A percentile compares a stretch with the other conserved stretches of the same genome.
phyloP scores from a whole-genome alignment of 2,888 invertebrate species.

The Eupithecia insigniata region DNA sequence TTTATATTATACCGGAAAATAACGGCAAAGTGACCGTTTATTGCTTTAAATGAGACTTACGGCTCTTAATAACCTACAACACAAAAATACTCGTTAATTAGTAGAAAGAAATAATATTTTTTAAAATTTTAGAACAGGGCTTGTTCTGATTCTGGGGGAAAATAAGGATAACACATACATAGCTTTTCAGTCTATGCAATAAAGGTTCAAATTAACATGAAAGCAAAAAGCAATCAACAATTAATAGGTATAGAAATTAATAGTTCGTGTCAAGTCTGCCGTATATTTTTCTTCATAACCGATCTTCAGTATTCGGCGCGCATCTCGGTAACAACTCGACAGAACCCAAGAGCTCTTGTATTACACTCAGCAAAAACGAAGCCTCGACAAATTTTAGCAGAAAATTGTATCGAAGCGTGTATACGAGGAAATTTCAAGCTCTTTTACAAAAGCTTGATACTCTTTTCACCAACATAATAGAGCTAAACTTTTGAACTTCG shows the following conservation, averaged over 20 bases:
- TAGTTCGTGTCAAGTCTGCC: not conserved
- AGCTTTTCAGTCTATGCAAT: not conserved
- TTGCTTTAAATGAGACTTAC: slow-evolving; percentile 12
- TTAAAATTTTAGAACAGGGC: too few relatives aligned
- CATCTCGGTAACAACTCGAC: not conserved
- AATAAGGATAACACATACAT: not conserved
- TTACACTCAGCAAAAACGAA: slow-evolving; percentile 9
- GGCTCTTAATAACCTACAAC: slow-evolving; percentile 21
- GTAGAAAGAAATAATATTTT: too few relatives aligned
- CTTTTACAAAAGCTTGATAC: not conserved
- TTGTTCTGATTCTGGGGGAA: not conserved
- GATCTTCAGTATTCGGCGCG: not conserved
- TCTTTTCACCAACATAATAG: not conserved
- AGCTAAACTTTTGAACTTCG: not conserved
- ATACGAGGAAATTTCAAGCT: not conserved
- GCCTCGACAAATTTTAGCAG: slow-evolving; percentile 12
- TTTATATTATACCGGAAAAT: slow-evolving; percentile 18
- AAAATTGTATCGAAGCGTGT: slow-evolving; percentile 15
- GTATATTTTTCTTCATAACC: not conserved
- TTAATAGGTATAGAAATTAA: not conserved
- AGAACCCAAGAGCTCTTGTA: slow-evolving; percentile 12
- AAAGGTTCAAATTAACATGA: not conserved
- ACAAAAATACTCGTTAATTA: slow-evolving; percentile 13
- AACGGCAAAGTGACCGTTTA: slow-evolving; percentile 19
- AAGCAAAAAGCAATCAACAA: not conserved